These are phyloP conservation scores for Alcis repandata DNA, from an alignment of 2,888 invertebrate species.

Conservation along the genomic window DNA sequence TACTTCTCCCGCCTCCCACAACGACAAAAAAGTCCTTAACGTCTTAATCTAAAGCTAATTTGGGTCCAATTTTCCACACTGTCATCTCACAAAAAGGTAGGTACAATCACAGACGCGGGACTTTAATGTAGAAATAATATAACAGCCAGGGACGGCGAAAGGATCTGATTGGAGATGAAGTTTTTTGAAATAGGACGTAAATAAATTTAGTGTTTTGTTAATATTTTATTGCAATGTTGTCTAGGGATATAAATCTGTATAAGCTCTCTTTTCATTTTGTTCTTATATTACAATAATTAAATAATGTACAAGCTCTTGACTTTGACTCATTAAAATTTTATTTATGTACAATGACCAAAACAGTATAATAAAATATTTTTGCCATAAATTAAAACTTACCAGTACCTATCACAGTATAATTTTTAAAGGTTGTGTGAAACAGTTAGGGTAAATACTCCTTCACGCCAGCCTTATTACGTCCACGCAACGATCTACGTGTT, in stretches of 20 bases:
- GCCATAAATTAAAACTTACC: too few species aligned
- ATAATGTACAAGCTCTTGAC: neutral
- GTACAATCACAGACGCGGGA: constrained; percentile 15
- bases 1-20: constrained; percentile 7
- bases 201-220: too few species aligned
- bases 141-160: constrained; percentile 1
- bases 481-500: constrained; percentile 15
- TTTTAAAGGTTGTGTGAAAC: neutral
- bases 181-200: neutral
- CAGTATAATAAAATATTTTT: too few species aligned
- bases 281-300: neutral
- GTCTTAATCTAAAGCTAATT: constrained; percentile 33
- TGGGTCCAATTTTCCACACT: constrained; percentile 38
- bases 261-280: too few species aligned
- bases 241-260: too few species aligned
- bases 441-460: neutral
- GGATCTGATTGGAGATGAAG: neutral
- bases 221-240: too few species aligned
- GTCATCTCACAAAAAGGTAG: constrained; percentile 35
- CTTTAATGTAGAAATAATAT: constrained; percentile 38
- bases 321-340: neutral
- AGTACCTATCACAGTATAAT: too few species aligned
- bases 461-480: constrained; percentile 9
- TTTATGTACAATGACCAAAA: too few species aligned
- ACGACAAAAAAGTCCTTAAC: constrained; percentile 13